phyloP scores from a whole-genome alignment of 2,797 vertebrate genomes.

The Corythornis leucogaster region DNA sequence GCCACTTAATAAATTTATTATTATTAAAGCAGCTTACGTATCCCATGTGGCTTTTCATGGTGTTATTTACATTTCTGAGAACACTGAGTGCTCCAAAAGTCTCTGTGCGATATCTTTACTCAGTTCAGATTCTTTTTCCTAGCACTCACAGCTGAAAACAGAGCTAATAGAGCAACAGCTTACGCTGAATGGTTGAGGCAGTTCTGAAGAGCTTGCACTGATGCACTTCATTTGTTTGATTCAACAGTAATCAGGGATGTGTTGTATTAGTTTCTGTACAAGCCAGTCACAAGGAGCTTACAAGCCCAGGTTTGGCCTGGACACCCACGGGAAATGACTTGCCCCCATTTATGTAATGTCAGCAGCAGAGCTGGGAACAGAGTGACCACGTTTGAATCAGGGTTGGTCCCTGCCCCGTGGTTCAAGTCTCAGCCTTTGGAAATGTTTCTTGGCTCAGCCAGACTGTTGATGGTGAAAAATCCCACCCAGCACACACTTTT shows the following conservation, averaged over 20 bases:
- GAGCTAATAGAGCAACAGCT: neutral
- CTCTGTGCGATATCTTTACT: neutral
- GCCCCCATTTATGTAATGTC: neutral
- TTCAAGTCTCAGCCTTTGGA: neutral
- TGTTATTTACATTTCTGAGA: conserved; percentile 44
- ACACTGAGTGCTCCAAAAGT: neutral
- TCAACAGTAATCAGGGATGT: neutral
- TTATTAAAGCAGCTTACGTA: conserved; percentile 66
- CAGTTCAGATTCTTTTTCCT: neutral
- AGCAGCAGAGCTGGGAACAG: neutral
- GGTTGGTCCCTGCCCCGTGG: neutral
- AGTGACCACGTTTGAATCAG: neutral
- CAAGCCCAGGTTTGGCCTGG: neutral
- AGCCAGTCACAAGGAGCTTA: neutral
- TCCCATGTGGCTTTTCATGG: conserved; percentile 23
- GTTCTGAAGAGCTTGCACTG: neutral
- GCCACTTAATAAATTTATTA: conserved; percentile 61
- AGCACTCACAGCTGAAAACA: neutral
- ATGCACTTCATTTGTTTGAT: neutral
- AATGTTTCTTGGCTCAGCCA: neutral
- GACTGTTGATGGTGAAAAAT: neutral
- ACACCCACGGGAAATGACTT: neutral
- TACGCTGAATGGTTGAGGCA: neutral
- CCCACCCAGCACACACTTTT: neutral
- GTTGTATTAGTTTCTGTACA: rapidly evolving